Conservation (phyloP, 2,797 vertebrate genomes). For the Petrocephalus sullivani region DNA sequence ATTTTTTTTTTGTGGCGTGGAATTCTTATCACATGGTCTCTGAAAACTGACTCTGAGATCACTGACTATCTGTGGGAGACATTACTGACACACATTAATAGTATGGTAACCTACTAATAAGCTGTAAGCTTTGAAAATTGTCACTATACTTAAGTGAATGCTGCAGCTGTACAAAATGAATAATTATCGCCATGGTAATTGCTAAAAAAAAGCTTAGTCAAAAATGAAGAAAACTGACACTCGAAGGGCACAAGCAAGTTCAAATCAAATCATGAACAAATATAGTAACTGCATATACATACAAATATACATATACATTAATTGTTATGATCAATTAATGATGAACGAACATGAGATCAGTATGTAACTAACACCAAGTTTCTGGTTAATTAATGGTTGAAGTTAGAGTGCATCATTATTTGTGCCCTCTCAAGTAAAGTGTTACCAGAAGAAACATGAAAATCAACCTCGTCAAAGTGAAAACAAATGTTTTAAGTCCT, state of each 20-base stretch:
- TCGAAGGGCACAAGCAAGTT: not conserved
- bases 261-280: not conserved
- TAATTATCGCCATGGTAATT: not conserved
- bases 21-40: not conserved
- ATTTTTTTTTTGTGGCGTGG: not conserved
- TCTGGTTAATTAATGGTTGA: not conserved
- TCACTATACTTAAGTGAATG: not conserved
- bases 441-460: not conserved
- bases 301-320: not conserved
- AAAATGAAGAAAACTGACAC: not conserved
- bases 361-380: not conserved
- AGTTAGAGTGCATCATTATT: not conserved
- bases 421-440: not conserved
- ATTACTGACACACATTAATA: not conserved
- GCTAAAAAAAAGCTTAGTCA: not conserved
- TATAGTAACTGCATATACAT: not conserved
- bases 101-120: not conserved
- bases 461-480: not conserved
- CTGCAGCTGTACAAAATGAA: not conserved
- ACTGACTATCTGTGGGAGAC: not conserved
- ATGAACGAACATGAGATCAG: not conserved
- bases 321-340: not conserved
- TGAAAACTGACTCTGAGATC: not conserved
- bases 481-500: constrained; percentile 4
- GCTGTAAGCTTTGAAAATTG: not conserved